Conservation (phyloP, 2,113 vertebrate species). For the Aphyosemion australe region DNA sequence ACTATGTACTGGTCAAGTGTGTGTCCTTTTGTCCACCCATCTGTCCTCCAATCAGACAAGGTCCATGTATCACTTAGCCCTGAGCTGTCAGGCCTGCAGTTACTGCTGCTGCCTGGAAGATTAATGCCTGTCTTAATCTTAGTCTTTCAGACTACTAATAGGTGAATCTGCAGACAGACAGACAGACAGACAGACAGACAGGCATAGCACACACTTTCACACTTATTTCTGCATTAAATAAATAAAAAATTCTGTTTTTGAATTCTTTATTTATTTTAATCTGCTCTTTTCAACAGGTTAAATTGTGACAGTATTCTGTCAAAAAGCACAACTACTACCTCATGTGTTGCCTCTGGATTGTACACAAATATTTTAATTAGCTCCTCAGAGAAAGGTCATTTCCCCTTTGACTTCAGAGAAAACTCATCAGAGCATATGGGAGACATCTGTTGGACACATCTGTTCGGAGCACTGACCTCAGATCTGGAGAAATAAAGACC, state of each 20-base stretch:
- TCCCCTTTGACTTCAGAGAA: constrained; percentile 13
- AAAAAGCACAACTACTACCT: background rate
- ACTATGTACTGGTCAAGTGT: constrained; percentile 1
- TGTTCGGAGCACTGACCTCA: constrained; percentile 31
- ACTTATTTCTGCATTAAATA: background rate
- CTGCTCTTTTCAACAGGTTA: background rate
- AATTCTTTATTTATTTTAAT: background rate
- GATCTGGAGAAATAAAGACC: constrained; percentile 9
- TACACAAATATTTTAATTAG: background rate
- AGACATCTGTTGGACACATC: constrained; percentile 48
- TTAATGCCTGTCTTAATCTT: constrained; percentile 59
- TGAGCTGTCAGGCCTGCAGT: constrained; percentile 56
- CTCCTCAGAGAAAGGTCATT: constrained; percentile 22
- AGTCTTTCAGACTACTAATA: constrained; percentile 57
- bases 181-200: constrained; percentile 34
- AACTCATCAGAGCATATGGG: constrained; percentile 17
- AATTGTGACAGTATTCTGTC: background rate
- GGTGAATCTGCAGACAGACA: constrained; percentile 34
- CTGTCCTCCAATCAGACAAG: constrained; percentile 66
- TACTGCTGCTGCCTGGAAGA: constrained; percentile 54
- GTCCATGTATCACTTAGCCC: constrained; percentile 68
- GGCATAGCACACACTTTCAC: background rate
- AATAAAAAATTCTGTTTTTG: background rate
- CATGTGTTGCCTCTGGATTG: background rate
- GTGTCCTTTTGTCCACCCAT: constrained; percentile 36